phyloP scores from a whole-genome alignment of 92 coral and sea anemone genomes.

The Scolanthus callimorphus region DNA sequence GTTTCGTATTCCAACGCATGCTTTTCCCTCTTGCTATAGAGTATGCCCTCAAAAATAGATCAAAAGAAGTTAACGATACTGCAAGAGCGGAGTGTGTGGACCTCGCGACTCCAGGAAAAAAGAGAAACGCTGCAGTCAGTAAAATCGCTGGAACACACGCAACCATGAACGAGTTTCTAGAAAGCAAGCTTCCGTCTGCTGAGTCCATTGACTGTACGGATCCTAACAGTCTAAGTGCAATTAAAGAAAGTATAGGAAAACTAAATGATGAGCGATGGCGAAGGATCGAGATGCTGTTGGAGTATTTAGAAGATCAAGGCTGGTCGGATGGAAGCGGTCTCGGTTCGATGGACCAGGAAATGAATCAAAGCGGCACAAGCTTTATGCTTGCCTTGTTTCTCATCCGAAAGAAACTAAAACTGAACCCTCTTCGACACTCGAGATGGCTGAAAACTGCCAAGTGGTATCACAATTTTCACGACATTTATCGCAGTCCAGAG shows the following conservation, averaged over 20 bases:
- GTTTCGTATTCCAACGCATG: conserved; percentile 22
- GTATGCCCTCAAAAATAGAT: conserved; percentile 21
- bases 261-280: conserved; percentile 31
- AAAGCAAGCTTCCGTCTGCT: not conserved
- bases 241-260: conserved; percentile 4
- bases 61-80: conserved; percentile 15
- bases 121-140: not conserved
- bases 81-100: conserved; percentile 7
- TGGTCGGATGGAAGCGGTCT: conserved; percentile 48
- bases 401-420: not conserved
- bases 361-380: conserved; percentile 30
- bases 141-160: conserved; percentile 1
- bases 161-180: not conserved
- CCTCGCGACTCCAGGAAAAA: not conserved
- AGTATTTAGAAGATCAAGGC: conserved; percentile 59
- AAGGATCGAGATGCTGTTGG: conserved; percentile 28
- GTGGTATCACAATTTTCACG: conserved; percentile 45
- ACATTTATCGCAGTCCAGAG: conserved; percentile 25
- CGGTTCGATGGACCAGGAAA: conserved; percentile 38
- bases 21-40: conserved; percentile 43
- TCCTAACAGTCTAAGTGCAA: not conserved
- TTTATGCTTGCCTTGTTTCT: conserved; percentile 41
- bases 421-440: not conserved
- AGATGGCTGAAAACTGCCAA: conserved; percentile 19
- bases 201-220: not conserved